Conservation (phyloP, 2,888 invertebrate species). For the Agrotis clavis region DNA sequence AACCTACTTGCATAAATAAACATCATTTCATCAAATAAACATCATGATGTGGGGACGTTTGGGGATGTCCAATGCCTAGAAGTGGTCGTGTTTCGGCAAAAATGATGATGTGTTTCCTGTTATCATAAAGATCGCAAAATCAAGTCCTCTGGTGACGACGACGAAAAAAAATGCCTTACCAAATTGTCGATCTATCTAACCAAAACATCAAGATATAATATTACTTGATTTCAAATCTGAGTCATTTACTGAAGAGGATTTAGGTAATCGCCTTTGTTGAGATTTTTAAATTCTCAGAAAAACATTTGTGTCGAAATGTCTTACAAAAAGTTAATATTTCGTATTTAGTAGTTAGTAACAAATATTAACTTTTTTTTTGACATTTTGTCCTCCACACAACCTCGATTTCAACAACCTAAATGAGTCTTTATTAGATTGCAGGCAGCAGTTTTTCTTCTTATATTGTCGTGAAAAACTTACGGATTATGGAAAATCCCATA, state of each 20-base stretch:
- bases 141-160: background rate
- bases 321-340: constrained; percentile 23
- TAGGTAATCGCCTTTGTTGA: background rate
- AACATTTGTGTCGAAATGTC: background rate
- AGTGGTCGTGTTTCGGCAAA: background rate
- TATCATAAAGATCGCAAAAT: background rate
- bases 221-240: background rate
- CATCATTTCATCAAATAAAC: too few relatives aligned
- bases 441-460: constrained; percentile 4
- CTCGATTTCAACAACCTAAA: constrained; percentile 12
- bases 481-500: constrained; percentile 29
- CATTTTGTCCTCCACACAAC: constrained; percentile 23
- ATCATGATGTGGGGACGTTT: too few relatives aligned
- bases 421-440: background rate
- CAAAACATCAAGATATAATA: background rate
- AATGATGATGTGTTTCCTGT: background rate
- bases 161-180: background rate
- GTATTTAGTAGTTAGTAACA: background rate
- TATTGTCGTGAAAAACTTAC: constrained; percentile 12
- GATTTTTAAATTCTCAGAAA: background rate
- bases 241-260: background rate
- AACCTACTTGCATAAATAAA: too few relatives aligned
- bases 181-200: background rate
- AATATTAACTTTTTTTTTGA: constrained; percentile 25
- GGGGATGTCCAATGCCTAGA: background rate